Conservation (phyloP, 1,140 invertebrate genomes). For the Drosophila burlai region DNA sequence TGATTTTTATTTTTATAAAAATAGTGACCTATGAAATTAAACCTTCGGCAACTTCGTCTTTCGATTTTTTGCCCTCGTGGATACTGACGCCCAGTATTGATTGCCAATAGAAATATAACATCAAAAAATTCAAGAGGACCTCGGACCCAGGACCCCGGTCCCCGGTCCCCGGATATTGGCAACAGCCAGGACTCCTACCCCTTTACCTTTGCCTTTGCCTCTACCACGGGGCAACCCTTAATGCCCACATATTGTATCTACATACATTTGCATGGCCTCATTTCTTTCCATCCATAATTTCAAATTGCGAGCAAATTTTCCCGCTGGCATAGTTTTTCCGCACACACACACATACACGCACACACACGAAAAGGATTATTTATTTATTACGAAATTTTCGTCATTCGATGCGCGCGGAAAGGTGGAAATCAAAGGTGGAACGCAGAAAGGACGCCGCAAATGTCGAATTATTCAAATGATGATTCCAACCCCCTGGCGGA, state of each 20-base stretch:
- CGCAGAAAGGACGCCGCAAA: slow-evolving; percentile 64
- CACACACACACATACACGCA: slow-evolving; percentile 20
- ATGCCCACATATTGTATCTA: slow-evolving; percentile 56
- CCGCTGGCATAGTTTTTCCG: slow-evolving; percentile 62
- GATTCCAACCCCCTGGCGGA: slow-evolving; percentile 69
- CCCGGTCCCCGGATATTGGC: slow-evolving; percentile 26
- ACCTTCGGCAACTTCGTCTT: too few species aligned
- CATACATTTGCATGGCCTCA: slow-evolving; percentile 78
- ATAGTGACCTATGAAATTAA: too few species aligned
- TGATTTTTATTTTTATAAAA: too few species aligned
- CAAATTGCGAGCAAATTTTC: slow-evolving; percentile 80
- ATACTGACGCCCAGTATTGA: too few species aligned
- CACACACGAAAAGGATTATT: slow-evolving; percentile 70
- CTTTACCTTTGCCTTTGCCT: not conserved
- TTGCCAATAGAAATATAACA: too few species aligned
- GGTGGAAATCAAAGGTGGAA: slow-evolving; percentile 65
- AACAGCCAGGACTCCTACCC: slow-evolving; percentile 23
- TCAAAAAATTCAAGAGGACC: not conserved
- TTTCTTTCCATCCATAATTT: slow-evolving; percentile 72
- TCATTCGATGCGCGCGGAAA: slow-evolving; percentile 81
- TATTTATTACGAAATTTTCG: slow-evolving; percentile 83
- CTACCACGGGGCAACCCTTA: slow-evolving; percentile 25
- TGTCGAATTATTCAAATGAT: slow-evolving; percentile 83
- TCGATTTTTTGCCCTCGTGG: too few species aligned
- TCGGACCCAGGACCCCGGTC: not conserved